Base-by-base conservation (phyloP, 2,888 invertebrate genomes). In the Tetranychus truncatus region DNA sequence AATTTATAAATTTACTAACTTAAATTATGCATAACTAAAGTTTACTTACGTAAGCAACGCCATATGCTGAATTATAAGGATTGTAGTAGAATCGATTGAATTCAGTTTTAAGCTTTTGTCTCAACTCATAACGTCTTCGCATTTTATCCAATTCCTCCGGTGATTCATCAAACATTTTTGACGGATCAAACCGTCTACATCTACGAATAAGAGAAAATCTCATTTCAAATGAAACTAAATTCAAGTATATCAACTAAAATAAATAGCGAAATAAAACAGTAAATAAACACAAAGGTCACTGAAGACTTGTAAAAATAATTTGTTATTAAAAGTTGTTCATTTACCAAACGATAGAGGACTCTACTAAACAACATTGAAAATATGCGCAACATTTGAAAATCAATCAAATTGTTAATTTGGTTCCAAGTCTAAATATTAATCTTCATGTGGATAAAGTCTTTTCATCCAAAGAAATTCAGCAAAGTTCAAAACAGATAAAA, bases 31-130 rank as follows among this genome's bases (percentile, higher is more conserved):
- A 3, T n/a, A 55, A 34, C 21, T 15, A 21, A 18, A 7, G 45
- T 18, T 9, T 15, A 71, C 72, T 72, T 75, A 76, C 76, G 9
- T 72, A 18, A 34, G 72, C 75, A 9, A 73, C 21, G 45, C 72
- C 66, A 8, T 75, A 71, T 18, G 73, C 8, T 5, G 20, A 21
- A n/a, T 45, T 45, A 34, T 73, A 71, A 20, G 76, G 76, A 73
- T 75, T 76, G 66, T 75, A 75, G 15, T 24, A 2, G 6, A 67
- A 11, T n/a, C 75, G 66, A 73, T 76, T 76, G 66, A 75, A 76
- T 45, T 76, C 76, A 20, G 21, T 15, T 73, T 75, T 71, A 24
- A 76, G 20, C 45, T 46, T 18, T 11, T 71, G 46, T 18, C 76
- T 71, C 20, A 76, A 72, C 72, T 76, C 76, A n/a, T 66, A 20